These are phyloP conservation scores for Nannospalax galili DNA, from an alignment of 2,113 vertebrate genomes.

Conservation along the genomic window DNA sequence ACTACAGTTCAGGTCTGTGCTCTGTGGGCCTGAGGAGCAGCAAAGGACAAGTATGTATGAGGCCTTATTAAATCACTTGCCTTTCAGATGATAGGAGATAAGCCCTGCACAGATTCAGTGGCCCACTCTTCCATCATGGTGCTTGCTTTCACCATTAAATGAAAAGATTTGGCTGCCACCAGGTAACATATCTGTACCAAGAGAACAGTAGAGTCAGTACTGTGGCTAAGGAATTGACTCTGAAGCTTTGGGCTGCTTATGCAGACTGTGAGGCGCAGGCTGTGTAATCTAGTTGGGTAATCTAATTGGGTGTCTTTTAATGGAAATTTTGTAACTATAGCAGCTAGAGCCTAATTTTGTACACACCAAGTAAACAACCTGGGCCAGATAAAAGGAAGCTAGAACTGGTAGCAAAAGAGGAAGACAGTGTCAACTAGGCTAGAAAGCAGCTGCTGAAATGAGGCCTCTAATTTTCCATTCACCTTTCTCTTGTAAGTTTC, in stretches of 20 bases:
- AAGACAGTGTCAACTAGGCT: not conserved
- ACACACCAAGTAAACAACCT: not conserved
- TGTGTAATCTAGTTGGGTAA: not conserved
- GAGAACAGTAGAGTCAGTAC: not conserved
- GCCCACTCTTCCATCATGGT: not conserved
- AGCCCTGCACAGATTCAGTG: not conserved
- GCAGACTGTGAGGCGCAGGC: not conserved
- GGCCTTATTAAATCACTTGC: not conserved
- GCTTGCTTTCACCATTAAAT: not conserved
- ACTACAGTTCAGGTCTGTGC: not conserved
- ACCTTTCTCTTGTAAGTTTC: not conserved
- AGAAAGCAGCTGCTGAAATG: not conserved
- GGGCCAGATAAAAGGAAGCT: not conserved
- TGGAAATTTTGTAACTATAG: not conserved
- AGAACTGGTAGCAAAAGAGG: not conserved
- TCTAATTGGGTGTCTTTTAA: not conserved
- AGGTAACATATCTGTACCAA: not conserved
- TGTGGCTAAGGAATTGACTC: not conserved
- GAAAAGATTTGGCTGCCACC: not conserved
- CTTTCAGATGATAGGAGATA: not conserved
- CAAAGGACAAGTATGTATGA: not conserved
- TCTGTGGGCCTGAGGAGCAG: not conserved
- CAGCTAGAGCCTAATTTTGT: not conserved
- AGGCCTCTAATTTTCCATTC: not conserved
- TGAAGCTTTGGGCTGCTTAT: not conserved